Base-by-base conservation (phyloP, 2,888 invertebrate species). In the Orchesellides sinensis region DNA sequence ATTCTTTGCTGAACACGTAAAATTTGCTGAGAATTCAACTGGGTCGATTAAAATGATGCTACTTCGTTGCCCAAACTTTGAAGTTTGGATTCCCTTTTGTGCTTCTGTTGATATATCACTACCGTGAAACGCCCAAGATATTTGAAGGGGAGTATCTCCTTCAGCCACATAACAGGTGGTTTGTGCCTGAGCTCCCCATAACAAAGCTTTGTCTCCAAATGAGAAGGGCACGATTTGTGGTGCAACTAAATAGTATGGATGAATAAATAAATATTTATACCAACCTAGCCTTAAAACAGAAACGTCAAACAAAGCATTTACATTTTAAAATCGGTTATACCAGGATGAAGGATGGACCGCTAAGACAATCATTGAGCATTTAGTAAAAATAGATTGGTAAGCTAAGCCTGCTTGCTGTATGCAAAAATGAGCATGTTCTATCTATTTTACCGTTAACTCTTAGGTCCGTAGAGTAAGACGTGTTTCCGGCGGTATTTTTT, bases 1-100 rank as follows among this genome's bases (percentile, higher is more conserved):
- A 90, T 95, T 95, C 87, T 91, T 92, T 25, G 95, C 95, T 74
- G 93, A 92, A 89, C 96, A 96, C 52, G 94, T 94, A 89, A 95
- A 96, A 89, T 93, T 92, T 79, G 95, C 95, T 86, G 78, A 47
- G 17, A 25, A 66, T 63, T 83, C 70, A 21, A 89, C 89, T 25
- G 89, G 85, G 56, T 89, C 89, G 12, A 95, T 94, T 91, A 90
- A 91, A 90, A 90, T 87, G 61, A 93, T 92, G 88, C 92, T 93
- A 89, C 93, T 92, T 88, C 91, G 92, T 89, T 93, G 91, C 89
- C 93, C 93, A 83, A 91, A 90, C 88, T 90, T 91, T 68, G 90
- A 90, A 2, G 90, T 81, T 27, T 80, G 80, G 35, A 87, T 83
- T 32, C 84, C 87, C 59, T 84, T 84, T 56, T 83, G 84, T 32